Conservation (phyloP, 2,797 vertebrate species). For the Garrulus glandarius region DNA sequence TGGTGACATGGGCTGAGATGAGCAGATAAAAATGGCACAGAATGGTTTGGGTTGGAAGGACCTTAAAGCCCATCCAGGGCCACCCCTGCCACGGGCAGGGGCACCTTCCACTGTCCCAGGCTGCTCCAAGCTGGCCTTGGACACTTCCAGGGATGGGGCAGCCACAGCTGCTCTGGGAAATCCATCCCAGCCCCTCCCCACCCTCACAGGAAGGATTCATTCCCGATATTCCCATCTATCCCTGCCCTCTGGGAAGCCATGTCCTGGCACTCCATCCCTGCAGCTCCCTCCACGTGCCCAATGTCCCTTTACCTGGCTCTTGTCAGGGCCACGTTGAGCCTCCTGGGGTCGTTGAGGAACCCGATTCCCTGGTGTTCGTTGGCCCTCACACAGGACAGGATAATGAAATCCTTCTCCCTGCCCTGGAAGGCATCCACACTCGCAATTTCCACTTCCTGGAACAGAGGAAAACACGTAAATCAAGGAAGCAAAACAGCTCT, state of each 20-base stretch:
- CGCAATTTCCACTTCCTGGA: slow-evolving; percentile 96
- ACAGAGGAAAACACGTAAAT: background rate
- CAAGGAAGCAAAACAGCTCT: background rate
- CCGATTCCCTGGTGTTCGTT: slow-evolving; percentile 98
- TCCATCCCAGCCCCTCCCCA: background rate
- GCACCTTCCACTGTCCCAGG: background rate
- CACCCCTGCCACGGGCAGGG: background rate
- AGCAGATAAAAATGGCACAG: background rate
- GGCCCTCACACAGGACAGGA: slow-evolving; percentile 95
- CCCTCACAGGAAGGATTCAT: background rate
- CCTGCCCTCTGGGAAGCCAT: background rate
- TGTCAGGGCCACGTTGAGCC: slow-evolving; percentile 96
- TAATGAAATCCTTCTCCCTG: slow-evolving; percentile 98
- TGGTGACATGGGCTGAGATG: background rate
- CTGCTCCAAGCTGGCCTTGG: background rate
- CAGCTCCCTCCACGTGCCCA: background rate
- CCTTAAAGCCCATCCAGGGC: background rate
- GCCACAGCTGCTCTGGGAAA: background rate
- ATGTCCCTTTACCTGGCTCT: slow-evolving; percentile 84
- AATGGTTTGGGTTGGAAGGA: background rate
- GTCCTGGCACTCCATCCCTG: too few relatives aligned
- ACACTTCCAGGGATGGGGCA: background rate
- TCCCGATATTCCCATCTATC: fast-evolving
- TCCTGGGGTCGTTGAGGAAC: slow-evolving; percentile 94
- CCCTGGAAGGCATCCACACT: slow-evolving; percentile 99